Conservation (phyloP, 1,140 invertebrate species). For the Mactra quadrangularis region DNA sequence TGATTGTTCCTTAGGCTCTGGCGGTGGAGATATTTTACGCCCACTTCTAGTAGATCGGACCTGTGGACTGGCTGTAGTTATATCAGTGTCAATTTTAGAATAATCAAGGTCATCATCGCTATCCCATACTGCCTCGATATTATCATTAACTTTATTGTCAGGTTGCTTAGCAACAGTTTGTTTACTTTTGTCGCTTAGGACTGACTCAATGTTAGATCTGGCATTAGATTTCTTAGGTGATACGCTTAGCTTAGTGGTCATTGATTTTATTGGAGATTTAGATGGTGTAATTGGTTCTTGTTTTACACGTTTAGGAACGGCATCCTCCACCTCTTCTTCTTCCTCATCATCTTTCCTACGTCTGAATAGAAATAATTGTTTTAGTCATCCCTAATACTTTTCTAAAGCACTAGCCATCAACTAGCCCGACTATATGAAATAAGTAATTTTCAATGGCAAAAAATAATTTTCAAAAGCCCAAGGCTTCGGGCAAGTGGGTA, state of each 20-base stretch:
- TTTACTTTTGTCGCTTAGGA: not conserved
- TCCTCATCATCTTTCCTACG: not conserved
- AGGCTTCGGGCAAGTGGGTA: too few species aligned
- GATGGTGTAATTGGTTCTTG: slow-evolving; percentile 34
- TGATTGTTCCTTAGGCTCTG: not conserved
- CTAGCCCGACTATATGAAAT: too few species aligned
- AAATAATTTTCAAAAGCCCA: too few species aligned
- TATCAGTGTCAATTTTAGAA: slow-evolving; percentile 14
- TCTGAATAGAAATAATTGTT: slow-evolving; percentile 2
- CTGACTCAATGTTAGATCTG: not conserved
- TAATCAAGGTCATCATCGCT: slow-evolving; percentile 49
- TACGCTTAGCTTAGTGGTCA: not conserved
- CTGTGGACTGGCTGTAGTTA: not conserved
- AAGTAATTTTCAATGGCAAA: too few species aligned
- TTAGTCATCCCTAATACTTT: too few species aligned
- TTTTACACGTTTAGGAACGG: slow-evolving; percentile 30
- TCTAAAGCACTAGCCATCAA: too few species aligned
- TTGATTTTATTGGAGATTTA: not conserved
- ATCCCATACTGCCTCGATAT: slow-evolving; percentile 15
- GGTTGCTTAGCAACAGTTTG: not conserved
- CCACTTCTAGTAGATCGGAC: not conserved
- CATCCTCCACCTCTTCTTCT: not conserved
- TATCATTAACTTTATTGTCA: not conserved
- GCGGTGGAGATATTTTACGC: slow-evolving; percentile 1
- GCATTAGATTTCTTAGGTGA: not conserved